Percentiles rank a stretch among this genome's conserved stretches.
Conservation (phyloP, 1,140 invertebrate genomes). For the Sogatella furcifera region DNA sequence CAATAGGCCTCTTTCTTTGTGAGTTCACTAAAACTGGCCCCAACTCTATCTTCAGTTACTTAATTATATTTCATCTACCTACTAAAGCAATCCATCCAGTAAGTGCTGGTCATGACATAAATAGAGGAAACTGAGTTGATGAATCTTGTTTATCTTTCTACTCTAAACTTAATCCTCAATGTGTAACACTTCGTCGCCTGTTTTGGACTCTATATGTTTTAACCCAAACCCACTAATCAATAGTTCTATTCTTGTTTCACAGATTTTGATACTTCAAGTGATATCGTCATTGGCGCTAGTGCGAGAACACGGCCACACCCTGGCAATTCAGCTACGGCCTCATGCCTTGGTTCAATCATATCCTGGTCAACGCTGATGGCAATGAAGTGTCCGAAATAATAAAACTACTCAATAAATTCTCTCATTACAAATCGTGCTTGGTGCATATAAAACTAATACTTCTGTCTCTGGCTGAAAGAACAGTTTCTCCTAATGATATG, state of each 20-base stretch:
- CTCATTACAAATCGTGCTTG: not conserved
- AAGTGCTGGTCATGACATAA: too few relatives aligned
- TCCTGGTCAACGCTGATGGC: not conserved
- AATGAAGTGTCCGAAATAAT: not conserved
- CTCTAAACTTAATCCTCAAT: not conserved
- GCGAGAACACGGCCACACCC: constrained; percentile 43
- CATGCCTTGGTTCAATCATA: constrained; percentile 41
- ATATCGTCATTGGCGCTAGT: constrained; percentile 45
- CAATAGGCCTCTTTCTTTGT: too few relatives aligned
- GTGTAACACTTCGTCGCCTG: not conserved
- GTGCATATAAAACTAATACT: not conserved
- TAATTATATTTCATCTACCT: too few relatives aligned
- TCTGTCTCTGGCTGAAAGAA: not conserved
- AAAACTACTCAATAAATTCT: not conserved
- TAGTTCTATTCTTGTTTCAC: constrained; percentile 21
- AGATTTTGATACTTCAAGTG: constrained; percentile 45
- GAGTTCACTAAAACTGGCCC: too few relatives aligned
- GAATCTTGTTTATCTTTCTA: not conserved
- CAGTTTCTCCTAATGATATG: too few relatives aligned
- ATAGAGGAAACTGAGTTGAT: too few relatives aligned
- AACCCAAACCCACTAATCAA: not conserved
- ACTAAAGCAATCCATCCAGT: too few relatives aligned
- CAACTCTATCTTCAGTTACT: too few relatives aligned
- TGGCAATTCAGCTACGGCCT: constrained; percentile 49
- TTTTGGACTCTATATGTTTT: not conserved